Evolutionary conservation across 2,888 invertebrate genomes (phyloP).

Genomic region (Xanthorhoe designata): DNA sequence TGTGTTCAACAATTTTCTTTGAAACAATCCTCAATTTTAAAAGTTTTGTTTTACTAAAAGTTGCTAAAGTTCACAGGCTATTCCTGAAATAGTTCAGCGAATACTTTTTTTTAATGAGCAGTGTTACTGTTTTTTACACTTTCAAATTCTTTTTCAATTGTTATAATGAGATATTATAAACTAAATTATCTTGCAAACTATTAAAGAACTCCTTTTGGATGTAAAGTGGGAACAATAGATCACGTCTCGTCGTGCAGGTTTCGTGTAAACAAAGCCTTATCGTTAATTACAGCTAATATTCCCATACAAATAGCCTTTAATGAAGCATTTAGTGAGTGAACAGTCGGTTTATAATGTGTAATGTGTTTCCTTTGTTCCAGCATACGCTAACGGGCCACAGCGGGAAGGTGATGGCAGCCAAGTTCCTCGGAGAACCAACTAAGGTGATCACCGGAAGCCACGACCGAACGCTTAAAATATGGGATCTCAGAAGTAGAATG

Average conservation of each 20-base stretch:
- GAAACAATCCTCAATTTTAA: not conserved
- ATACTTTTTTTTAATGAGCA: not conserved
- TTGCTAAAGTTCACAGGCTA: not conserved
- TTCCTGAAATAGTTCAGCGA: not conserved
- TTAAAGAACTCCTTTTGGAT: not conserved
- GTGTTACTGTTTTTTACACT: not conserved
- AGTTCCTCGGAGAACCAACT: conserved; percentile 95
- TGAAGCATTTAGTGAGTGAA: conserved; percentile 32
- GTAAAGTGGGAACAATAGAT: not conserved
- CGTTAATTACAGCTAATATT: conserved; percentile 31
- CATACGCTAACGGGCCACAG: conserved; percentile 98
- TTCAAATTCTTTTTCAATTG: not conserved
- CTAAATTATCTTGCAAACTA: not conserved
- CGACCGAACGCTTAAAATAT: conserved; percentile 98
- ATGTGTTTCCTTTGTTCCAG: conserved; percentile 76
- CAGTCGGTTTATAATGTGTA: conserved; percentile 32
- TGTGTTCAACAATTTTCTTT: not conserved
- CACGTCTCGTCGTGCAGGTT: not conserved
- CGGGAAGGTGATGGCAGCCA: conserved; percentile 98
- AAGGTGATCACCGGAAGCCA: conserved; percentile 99
- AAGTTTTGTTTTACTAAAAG: not conserved
- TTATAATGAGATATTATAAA: not conserved
- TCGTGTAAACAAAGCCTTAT: conserved; percentile 30
- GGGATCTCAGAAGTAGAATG: conserved; percentile 96
- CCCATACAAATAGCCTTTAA: conserved; percentile 34